A percentile compares a stretch with the other conserved stretches of the same genome.
phyloP scores from a whole-genome alignment of 2,888 invertebrate genomes.

The Brachyptera putata region DNA sequence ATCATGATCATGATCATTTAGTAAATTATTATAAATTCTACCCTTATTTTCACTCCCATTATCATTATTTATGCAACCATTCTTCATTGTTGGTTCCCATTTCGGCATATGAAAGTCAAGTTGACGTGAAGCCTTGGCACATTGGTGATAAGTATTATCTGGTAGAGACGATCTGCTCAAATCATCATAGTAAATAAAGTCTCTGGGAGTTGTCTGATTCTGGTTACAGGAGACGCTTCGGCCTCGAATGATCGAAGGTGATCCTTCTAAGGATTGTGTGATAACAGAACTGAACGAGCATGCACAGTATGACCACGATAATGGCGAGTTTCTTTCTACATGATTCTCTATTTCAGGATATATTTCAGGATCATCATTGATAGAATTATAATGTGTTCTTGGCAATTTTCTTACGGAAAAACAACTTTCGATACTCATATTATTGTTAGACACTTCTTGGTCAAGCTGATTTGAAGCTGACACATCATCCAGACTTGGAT shows the following conservation, averaged over 20 bases:
- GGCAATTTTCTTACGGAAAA: no score
- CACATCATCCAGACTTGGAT: no score
- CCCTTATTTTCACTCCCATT: background rate
- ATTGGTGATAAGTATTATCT: background rate
- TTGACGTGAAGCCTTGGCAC: background rate
- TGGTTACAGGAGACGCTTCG: conserved; percentile 2
- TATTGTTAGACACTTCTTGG: no score
- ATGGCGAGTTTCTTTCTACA: background rate
- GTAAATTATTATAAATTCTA: background rate
- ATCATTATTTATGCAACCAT: background rate
- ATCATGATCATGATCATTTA: background rate
- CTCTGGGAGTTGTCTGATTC: background rate
- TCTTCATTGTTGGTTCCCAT: background rate
- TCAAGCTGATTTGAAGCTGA: no score
- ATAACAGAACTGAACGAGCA: background rate
- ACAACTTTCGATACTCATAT: no score
- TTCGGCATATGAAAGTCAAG: no score
- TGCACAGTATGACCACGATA: background rate
- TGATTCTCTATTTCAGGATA: background rate
- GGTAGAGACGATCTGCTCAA: background rate
- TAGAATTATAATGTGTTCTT: no score
- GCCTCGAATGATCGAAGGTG: background rate
- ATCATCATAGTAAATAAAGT: background rate
- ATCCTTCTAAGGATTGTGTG: background rate
- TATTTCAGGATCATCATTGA: no score